These are phyloP conservation scores for Phalloptychus januarius DNA, from an alignment of 2,797 vertebrate genomes.

Conservation along the genomic window DNA sequence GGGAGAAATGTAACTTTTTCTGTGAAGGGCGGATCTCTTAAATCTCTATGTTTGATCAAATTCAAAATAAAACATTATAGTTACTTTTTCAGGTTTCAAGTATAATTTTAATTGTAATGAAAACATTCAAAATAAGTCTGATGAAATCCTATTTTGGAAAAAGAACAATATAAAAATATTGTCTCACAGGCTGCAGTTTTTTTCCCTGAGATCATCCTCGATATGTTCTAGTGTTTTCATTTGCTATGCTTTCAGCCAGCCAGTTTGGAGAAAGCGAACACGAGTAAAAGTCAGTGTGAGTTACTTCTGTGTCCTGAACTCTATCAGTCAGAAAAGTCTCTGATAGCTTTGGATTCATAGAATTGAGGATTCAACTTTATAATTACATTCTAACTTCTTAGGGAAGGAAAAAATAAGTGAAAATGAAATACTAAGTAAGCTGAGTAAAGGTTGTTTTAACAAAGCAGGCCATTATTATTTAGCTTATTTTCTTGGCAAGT, in stretches of 20 bases:
- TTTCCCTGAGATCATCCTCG: not conserved
- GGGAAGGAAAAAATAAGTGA: not conserved
- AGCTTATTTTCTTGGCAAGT: not conserved
- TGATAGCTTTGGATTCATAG: not conserved
- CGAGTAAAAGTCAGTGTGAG: not conserved
- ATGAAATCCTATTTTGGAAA: not conserved
- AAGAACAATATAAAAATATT: too few species aligned
- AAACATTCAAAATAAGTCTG: not conserved
- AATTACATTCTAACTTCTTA: not conserved
- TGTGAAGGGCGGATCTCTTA: constrained; percentile 21
- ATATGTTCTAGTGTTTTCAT: not conserved
- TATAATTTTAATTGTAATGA: not conserved
- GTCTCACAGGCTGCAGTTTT: not conserved
- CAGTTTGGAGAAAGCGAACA: not conserved
- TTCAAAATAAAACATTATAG: not conserved
- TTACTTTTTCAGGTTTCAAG: not conserved
- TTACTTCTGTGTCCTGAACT: not conserved
- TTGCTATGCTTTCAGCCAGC: not conserved
- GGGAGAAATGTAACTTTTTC: constrained; percentile 1
- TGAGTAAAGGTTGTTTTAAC: not conserved
- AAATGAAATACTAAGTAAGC: not conserved
- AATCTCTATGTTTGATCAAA: not conserved
- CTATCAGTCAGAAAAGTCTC: not conserved
- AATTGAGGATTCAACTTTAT: not conserved
- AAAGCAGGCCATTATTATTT: not conserved